Evolutionary conservation across 2,797 vertebrate genomes (phyloP), one percentile per base, ranked within the genome.

Genomic region (Gila robusta): DNA sequence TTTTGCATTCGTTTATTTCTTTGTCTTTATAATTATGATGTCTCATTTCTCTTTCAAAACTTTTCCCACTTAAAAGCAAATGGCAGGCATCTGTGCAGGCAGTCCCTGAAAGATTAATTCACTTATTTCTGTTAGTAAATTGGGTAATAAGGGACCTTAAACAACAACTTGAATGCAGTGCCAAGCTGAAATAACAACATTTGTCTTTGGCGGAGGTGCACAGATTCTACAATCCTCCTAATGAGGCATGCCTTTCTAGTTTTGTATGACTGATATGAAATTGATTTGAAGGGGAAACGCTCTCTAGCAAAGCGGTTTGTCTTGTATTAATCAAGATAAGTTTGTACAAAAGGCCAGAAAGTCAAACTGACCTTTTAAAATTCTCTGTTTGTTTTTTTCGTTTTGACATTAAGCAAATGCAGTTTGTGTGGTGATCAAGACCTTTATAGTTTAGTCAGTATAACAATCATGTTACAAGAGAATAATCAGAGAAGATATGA

Each of bases 141-240:
- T 92, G 92, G 93, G 89, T 93, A 93, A 94, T 95, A 93, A 94
- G 92, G 91, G 83, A 74, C 89, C 92, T 94, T 94, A 94, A 79
- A 94, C 94, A 95, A 94, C 93, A 95, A 95, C 95, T 94, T 94
- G 91, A 94, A 95, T 93, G 92, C 93, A 94, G 93, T 92, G 92
- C 90, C 90, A 88, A 89, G 87, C 89, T 91, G 94, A 94, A 95
- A 96, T 94, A 95, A 94, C 92, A 93, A 91, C 92, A 95, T 95
- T 95, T 94, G 91, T 95, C 94, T 95, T 93, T 88, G 91, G 87
- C 41, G 85, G 86, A 23, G 90, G 87, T 90, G 89, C 90, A 87
- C 92, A 91, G 86, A 90, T 93, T 93, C 92, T 93, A 6, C 14
- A 54, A 71, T 81, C 28, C 70, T 86, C 17, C 56, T 71, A 82